A percentile compares a stretch with the other conserved stretches of the same genome.
Conservation (phyloP, 1,140 invertebrate species). For the Aphelinus certus region DNA sequence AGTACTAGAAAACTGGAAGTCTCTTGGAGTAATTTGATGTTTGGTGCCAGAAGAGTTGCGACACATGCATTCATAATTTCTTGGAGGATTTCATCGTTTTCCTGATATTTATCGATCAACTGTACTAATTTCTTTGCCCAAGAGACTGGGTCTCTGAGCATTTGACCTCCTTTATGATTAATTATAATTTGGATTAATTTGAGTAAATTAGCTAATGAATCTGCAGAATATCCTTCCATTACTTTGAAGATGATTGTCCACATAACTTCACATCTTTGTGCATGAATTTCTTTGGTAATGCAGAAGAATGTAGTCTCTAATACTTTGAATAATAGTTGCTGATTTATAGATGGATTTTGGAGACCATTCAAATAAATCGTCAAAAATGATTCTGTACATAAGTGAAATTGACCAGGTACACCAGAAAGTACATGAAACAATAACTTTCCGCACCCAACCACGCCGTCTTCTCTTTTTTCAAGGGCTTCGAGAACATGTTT, state of each 20-base stretch:
- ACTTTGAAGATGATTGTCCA: slow-evolving; percentile 65
- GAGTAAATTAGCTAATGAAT: slow-evolving; percentile 63
- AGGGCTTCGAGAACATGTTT: slow-evolving; percentile 75
- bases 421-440: slow-evolving; percentile 88
- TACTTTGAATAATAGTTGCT: slow-evolving; percentile 71
- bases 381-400: slow-evolving; percentile 74
- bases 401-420: slow-evolving; percentile 83
- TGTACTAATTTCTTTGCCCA: slow-evolving; percentile 68
- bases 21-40: slow-evolving; percentile 74
- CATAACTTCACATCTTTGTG: slow-evolving; percentile 70
- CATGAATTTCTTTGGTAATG: slow-evolving; percentile 68
- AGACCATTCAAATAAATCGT: slow-evolving; percentile 71
- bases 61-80: slow-evolving; percentile 69
- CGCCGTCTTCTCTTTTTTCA: slow-evolving; percentile 71
- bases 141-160: slow-evolving; percentile 68
- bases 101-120: slow-evolving; percentile 53
- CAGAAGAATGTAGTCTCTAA: slow-evolving; percentile 70
- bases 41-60: slow-evolving; percentile 70
- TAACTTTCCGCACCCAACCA: slow-evolving; percentile 81
- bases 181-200: slow-evolving; percentile 71
- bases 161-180: slow-evolving; percentile 72
- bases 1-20: slow-evolving; percentile 72
- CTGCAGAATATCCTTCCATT: slow-evolving; percentile 48
- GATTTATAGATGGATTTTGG: slow-evolving; percentile 65
- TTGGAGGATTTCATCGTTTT: slow-evolving; percentile 64